A percentile compares a stretch with the other conserved stretches of the same genome.
Evolutionary conservation across 2,888 invertebrate genomes (phyloP).

Genomic region (Ischnus inquisitorius): DNA sequence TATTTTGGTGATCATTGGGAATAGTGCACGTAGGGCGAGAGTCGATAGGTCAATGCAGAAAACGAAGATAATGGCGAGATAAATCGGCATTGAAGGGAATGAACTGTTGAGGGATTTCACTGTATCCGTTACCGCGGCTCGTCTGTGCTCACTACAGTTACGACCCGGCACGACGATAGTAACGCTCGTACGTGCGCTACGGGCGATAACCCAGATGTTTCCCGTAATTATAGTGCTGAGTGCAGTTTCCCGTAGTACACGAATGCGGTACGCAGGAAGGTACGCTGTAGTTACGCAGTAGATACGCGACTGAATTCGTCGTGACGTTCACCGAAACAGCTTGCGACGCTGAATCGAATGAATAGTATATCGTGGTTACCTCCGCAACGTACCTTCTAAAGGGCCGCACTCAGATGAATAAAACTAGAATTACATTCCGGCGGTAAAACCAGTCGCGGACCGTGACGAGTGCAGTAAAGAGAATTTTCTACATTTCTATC

Average conservation of each 20-base stretch:
- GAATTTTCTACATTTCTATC: background rate
- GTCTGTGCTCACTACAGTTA: background rate
- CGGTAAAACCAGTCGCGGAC: background rate
- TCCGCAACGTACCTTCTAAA: background rate
- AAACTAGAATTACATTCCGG: background rate
- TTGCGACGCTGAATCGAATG: background rate
- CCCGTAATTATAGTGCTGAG: slow-evolving; percentile 20
- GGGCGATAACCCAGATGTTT: slow-evolving; percentile 25
- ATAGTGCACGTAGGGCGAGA: too few relatives aligned
- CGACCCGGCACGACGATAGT: background rate
- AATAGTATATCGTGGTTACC: background rate
- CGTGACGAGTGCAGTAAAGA: background rate
- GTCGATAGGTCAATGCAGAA: too few relatives aligned
- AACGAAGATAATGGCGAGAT: too few relatives aligned
- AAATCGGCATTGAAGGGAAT: too few relatives aligned
- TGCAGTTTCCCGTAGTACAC: background rate
- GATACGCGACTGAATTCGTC: slow-evolving; percentile 7
- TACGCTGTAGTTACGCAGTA: slow-evolving; percentile 6
- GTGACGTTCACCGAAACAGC: background rate
- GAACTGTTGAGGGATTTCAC: too few relatives aligned
- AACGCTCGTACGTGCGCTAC: background rate
- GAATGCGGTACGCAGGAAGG: background rate
- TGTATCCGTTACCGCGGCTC: background rate
- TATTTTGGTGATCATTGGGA: too few relatives aligned
- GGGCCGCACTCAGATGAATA: background rate